These are phyloP conservation scores for Mythimna pallens DNA, from an alignment of 2,888 invertebrate genomes.

Conservation along the genomic window DNA sequence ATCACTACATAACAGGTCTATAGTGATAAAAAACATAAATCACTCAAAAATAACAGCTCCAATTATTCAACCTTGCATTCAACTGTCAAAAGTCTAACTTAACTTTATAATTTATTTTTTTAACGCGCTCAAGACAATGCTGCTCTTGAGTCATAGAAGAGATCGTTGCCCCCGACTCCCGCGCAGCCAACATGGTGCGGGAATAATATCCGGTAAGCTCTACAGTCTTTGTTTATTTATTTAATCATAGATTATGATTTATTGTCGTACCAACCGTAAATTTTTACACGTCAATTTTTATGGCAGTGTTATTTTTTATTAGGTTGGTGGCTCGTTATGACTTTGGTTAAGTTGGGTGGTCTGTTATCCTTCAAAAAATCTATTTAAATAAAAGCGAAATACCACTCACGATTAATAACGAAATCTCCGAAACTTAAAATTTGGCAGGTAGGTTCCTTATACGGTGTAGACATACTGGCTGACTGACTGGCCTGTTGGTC, in stretches of 20 bases:
- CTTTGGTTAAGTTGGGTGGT: slow-evolving; percentile 31
- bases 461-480: too few relatives aligned
- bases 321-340: slow-evolving; percentile 22
- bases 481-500: too few relatives aligned
- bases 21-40: slow-evolving; percentile 6
- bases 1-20: not conserved
- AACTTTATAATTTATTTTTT: slow-evolving; percentile 54
- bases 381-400: too few relatives aligned
- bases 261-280: slow-evolving; percentile 33
- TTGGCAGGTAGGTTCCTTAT: too few relatives aligned
- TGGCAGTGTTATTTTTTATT: slow-evolving; percentile 41
- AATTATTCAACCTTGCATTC: slow-evolving; percentile 21
- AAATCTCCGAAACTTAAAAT: too few relatives aligned
- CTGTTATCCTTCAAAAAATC: not conserved
- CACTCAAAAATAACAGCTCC: slow-evolving; percentile 14
- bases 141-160: slow-evolving; percentile 78
- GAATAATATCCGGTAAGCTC: slow-evolving; percentile 72
- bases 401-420: too few relatives aligned
- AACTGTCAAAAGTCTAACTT: slow-evolving; percentile 39
- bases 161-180: slow-evolving; percentile 85
- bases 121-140: slow-evolving; percentile 68
- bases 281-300: slow-evolving; percentile 45
- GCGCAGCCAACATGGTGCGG: slow-evolving; percentile 74
- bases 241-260: slow-evolving; percentile 40
- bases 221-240: slow-evolving; percentile 64